Percentiles rank a stretch among this genome's conserved stretches.
Evolutionary conservation across 2,888 invertebrate genomes (phyloP).

Genomic region (Julus scandinavius): DNA sequence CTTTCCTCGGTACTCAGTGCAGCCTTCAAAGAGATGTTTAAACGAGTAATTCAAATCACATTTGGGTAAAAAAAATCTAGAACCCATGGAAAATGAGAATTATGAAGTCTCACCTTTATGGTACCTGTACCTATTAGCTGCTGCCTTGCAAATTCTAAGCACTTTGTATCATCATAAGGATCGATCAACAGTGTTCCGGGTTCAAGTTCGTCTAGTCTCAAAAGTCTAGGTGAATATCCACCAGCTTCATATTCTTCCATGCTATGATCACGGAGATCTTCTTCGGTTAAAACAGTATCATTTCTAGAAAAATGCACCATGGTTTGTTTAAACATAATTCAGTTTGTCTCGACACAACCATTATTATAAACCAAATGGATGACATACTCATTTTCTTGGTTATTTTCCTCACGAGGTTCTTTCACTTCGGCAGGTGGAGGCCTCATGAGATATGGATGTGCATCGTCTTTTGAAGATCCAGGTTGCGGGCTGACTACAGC

Average conservation of each 20-base stretch:
- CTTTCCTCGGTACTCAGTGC: slow-evolving; percentile 72
- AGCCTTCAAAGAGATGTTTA: slow-evolving; percentile 63
- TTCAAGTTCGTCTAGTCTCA: slow-evolving; percentile 75
- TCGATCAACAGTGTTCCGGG: slow-evolving; percentile 80
- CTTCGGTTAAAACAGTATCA: slow-evolving; percentile 67
- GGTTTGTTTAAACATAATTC: too few species aligned
- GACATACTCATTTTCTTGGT: slow-evolving; percentile 59
- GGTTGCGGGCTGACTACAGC: not conserved
- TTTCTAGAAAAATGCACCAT: slow-evolving; percentile 49
- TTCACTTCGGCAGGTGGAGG: not conserved
- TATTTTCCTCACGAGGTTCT: slow-evolving; percentile 29
- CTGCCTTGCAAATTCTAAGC: slow-evolving; percentile 78
- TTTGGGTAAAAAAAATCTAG: too few species aligned
- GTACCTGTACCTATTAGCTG: slow-evolving; percentile 73
- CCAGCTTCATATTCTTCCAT: slow-evolving; percentile 81
- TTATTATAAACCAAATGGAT: not conserved
- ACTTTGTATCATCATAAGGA: slow-evolving; percentile 79
- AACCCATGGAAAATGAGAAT: not conserved
- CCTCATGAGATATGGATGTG: slow-evolving; percentile 3
- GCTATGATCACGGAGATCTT: slow-evolving; percentile 69
- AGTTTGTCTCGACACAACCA: too few species aligned
- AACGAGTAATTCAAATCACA: too few species aligned
- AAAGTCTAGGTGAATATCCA: slow-evolving; percentile 83
- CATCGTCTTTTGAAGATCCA: not conserved
- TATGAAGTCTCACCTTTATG: slow-evolving; percentile 66